A percentile compares a stretch with the other conserved stretches of the same genome.
phyloP scores from a whole-genome alignment of 2,113 vertebrate species.

The Platysteira castanea region DNA sequence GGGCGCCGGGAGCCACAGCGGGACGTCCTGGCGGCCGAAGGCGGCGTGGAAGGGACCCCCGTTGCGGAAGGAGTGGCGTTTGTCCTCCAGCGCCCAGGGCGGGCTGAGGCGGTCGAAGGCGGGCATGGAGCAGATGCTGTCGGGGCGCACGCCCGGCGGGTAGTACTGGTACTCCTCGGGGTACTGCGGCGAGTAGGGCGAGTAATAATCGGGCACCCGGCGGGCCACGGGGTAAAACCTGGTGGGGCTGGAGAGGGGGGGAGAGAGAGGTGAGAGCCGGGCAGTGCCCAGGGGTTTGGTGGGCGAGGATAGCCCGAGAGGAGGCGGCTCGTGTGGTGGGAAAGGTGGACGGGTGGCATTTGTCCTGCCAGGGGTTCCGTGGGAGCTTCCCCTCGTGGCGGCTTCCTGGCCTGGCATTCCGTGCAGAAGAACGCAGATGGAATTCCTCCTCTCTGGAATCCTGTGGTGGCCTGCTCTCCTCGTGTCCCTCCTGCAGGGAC shows the following conservation, averaged over 20 bases:
- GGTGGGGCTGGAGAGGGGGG: conserved; percentile 73
- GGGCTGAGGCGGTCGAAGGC: conserved; percentile 81
- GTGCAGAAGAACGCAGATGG: no score
- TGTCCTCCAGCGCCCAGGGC: conserved; percentile 83
- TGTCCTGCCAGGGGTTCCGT: accelerated
- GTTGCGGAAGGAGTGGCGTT: conserved; percentile 82
- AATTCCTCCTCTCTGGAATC: background rate
- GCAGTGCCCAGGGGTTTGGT: accelerated
- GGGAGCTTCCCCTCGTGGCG: background rate
- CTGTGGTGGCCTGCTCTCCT: background rate
- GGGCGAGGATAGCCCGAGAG: background rate
- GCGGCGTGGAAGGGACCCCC: conserved; percentile 71
- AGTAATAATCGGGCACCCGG: conserved; percentile 80
- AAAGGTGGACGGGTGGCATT: background rate
- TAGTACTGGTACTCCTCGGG: conserved; percentile 88
- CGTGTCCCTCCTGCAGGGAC: background rate
- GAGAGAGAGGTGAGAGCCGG: background rate
- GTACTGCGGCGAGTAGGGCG: conserved; percentile 80
- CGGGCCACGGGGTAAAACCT: conserved; percentile 81
- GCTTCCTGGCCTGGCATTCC: no score
- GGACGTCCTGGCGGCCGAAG: conserved; percentile 65
- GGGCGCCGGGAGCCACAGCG: conserved; percentile 66
- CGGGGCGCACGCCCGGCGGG: conserved; percentile 81
- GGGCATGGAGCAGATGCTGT: conserved; percentile 93
- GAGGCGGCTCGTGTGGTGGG: accelerated